Base-by-base conservation (phyloP, 2,888 invertebrate species). In the Drosophila mulleri region DNA sequence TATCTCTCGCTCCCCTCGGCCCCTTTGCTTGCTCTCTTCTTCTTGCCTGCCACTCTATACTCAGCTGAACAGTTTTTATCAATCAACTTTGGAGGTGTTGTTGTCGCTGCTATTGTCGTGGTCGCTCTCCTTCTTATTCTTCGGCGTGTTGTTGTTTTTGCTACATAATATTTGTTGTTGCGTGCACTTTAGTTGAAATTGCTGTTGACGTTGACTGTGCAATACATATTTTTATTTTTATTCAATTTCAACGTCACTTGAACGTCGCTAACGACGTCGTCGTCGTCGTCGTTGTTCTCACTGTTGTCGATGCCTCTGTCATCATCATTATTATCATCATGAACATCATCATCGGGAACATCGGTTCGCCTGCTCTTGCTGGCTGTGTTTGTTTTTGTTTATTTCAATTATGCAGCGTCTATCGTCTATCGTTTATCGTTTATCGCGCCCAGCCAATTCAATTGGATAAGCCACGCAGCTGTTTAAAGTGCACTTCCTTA, bases 151-250 rank as follows among this genome's bases (percentile, higher is more conserved):
- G 44, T 26, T 63, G 56, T 57, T 68, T 63, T 59, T 61, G 54
- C 52, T 69, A 2, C 20, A 23, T 23, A 67, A 23, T 23, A 67
- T 80, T 83, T 80, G 83, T 78, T 80, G 84, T 80, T 83, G 85
- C 89, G 80, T 87, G 88, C 89, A 89, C 88, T 89, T 84, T 84
- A 77, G 88, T 58, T 76, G 74, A 89, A 89, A 89, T 89, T 75
- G 83, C 77, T 82, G 80, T 84, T 84, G 89, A 84, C 88, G 82
- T 80, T 83, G 82, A 69, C 76, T 74, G 66, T 82, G 68, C 63
- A 82, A 79, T 70, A 82, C 57, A 68, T 65, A 63, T 62, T 74
- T 73, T 73, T 75, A 86, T 84, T 84, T 82, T 78, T 83, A 83
- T 83, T 78, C 83, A 80, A 86, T 83, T 88, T 88, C 61, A 83